Conservation (phyloP, 2,888 invertebrate genomes). For the Halocaridina rubra region DNA sequence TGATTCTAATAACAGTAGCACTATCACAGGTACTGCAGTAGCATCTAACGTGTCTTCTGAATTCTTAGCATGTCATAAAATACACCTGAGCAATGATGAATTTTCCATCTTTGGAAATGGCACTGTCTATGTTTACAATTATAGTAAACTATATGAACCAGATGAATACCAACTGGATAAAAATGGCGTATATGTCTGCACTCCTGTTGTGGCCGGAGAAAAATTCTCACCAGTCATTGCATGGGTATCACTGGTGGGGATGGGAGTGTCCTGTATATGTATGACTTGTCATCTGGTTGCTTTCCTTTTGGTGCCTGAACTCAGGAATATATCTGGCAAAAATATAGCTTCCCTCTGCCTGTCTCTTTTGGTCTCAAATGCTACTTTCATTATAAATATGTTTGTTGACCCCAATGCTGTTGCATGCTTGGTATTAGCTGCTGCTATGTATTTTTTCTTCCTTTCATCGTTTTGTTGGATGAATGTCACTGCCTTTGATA, state of each 20-base stretch:
- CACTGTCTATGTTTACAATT: neutral
- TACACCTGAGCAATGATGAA: neutral
- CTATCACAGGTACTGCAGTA: neutral
- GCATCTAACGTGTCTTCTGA: neutral
- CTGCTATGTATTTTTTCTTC: conserved; percentile 71
- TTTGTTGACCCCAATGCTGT: conserved; percentile 65
- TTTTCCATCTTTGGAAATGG: neutral
- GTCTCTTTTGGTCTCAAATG: conserved; percentile 71
- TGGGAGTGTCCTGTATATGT: conserved; percentile 70
- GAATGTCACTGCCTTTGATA: conserved; percentile 72
- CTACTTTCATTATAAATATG: conserved; percentile 69
- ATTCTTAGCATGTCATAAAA: conserved; percentile 9
- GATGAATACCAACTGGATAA: neutral
- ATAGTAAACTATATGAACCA: neutral
- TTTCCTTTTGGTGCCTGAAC: conserved; percentile 69
- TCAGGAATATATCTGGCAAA: conserved; percentile 72
- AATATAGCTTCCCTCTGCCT: conserved; percentile 71
- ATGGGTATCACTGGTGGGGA: conserved; percentile 69
- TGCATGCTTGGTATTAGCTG: conserved; percentile 69
- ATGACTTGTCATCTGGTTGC: conserved; percentile 69
- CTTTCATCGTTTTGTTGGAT: conserved; percentile 73
- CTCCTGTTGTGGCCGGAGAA: conserved; percentile 6
- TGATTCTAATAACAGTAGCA: neutral
- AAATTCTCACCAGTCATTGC: conserved; percentile 67
- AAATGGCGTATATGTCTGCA: conserved; percentile 16